Conservation (phyloP, 1,140 invertebrate species). For the Drosophila saltans region DNA sequence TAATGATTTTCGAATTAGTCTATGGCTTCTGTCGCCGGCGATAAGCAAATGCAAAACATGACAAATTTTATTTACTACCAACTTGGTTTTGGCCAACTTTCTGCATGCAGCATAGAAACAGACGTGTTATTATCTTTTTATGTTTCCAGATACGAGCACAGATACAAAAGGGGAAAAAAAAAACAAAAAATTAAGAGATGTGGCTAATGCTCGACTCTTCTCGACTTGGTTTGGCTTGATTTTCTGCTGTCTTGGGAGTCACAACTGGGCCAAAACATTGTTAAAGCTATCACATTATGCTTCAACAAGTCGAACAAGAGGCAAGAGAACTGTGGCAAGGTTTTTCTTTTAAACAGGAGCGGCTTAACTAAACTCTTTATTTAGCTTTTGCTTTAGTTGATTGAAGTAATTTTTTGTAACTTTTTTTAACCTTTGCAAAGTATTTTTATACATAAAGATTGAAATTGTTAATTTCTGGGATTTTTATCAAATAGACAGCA, state of each 20-base stretch:
- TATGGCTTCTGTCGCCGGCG: conserved; percentile 22
- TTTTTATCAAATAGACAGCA: no score
- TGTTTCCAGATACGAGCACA: conserved; percentile 20
- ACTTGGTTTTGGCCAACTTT: conserved; percentile 2
- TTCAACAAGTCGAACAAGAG: conserved; percentile 11
- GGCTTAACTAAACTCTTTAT: conserved; percentile 1
- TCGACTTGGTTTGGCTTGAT: no score
- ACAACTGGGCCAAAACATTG: conserved; percentile 44
- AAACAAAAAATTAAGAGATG: not conserved
- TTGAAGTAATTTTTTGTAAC: no score
- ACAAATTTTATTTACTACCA: conserved; percentile 36
- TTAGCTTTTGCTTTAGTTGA: no score
- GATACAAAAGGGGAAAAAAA: conserved; percentile 26
- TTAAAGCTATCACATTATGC: conserved; percentile 42
- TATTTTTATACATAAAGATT: no score
- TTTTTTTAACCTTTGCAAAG: no score
- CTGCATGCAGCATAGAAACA: not conserved
- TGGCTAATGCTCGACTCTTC: not conserved
- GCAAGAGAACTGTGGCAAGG: conserved; percentile 52
- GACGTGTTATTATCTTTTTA: conserved; percentile 42
- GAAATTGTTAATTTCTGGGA: no score
- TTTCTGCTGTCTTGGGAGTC: conserved; percentile 33
- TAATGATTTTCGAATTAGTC: conserved; percentile 70
- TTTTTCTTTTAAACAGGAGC: conserved; percentile 17
- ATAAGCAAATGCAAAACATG: conserved; percentile 47